Evolutionary conservation across 1,140 invertebrate species (phyloP).

Genomic region (Pinna nobilis): DNA sequence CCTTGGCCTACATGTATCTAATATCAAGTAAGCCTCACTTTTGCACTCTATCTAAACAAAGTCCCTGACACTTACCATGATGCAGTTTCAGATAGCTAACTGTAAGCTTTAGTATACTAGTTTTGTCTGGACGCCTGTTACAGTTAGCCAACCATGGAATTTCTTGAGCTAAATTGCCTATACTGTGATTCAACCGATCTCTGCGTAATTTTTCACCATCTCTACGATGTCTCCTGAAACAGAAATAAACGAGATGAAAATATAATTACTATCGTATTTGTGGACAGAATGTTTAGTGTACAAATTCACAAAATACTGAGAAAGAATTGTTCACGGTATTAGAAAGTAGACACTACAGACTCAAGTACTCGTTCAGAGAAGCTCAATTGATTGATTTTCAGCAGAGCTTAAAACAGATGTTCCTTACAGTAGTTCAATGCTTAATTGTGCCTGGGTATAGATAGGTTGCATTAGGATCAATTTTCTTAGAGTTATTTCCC

Average conservation of each 20-base stretch:
- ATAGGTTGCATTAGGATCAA: no score
- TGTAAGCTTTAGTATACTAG: constrained; percentile 39
- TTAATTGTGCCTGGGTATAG: no score
- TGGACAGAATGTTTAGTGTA: neutral
- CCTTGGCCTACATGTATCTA: no score
- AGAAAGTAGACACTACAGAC: no score
- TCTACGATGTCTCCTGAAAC: constrained; percentile 28
- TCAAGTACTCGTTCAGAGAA: no score
- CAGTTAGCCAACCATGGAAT: constrained; percentile 30
- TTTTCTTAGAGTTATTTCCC: no score
- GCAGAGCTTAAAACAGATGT: no score
- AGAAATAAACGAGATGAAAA: neutral
- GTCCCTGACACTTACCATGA: constrained; percentile 35
- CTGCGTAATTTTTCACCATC: constrained; percentile 37
- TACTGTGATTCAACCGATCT: constrained; percentile 17
- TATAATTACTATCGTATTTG: neutral
- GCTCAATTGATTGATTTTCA: no score
- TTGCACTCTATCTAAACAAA: neutral
- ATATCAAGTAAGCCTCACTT: neutral
- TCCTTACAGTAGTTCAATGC: no score
- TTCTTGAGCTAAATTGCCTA: constrained; percentile 30
- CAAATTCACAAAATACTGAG: no score
- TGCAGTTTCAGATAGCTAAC: constrained; percentile 38
- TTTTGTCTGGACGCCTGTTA: constrained; percentile 29
- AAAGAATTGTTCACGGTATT: no score